Percentiles rank a stretch among this genome's conserved stretches.
Evolutionary conservation across 2,888 invertebrate species (phyloP).

Genomic region (Periphyllus acericola): DNA sequence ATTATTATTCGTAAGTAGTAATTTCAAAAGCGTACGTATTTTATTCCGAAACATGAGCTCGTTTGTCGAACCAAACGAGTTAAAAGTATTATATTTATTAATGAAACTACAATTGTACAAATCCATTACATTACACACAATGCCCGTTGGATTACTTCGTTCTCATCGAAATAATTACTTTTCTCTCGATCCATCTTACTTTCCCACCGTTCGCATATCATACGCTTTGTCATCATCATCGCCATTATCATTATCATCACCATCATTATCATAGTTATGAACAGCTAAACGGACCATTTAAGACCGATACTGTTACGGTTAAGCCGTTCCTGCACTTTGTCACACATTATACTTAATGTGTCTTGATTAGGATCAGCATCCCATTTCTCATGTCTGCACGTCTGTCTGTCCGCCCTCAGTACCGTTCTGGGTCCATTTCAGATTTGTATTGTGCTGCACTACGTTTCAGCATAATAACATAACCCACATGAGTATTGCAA

Average conservation of each 20-base stretch:
- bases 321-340: neutral
- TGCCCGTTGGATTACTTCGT: neutral
- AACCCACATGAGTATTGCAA: no score
- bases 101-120: no score
- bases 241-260: neutral
- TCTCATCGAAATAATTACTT: neutral
- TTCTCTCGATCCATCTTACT: neutral
- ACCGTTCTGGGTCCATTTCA: neutral
- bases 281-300: constrained; percentile 12
- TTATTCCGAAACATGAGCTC: no score
- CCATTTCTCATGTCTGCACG: neutral
- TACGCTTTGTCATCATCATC: neutral
- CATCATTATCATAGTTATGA: neutral
- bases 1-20: no score
- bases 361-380: neutral
- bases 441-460: neutral
- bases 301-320: neutral
- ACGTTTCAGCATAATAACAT: no score
- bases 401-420: neutral
- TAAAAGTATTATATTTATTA: no score
- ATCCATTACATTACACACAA: no score
- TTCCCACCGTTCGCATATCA: no score
- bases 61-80: no score
- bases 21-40: no score
- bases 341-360: neutral